phyloP scores from a whole-genome alignment of 2,888 invertebrate genomes.

The Baronia brevicornis region DNA sequence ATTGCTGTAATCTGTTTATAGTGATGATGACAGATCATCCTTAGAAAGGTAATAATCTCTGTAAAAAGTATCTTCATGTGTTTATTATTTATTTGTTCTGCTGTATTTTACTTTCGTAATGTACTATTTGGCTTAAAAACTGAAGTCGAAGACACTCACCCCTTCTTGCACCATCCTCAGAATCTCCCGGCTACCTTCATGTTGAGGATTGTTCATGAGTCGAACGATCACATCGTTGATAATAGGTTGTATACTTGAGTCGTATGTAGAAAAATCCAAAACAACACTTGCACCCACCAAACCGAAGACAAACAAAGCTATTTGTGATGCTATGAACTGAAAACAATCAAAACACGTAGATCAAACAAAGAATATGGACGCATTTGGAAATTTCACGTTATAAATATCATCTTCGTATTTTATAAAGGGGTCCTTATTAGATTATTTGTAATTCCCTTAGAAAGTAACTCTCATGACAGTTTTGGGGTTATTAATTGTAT shows the following conservation, averaged over 20 bases:
- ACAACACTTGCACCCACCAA: slow-evolving; percentile 85
- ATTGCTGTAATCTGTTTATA: too few species aligned
- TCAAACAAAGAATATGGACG: too few species aligned
- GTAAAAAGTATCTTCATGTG: too few species aligned
- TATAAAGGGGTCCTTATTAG: too few species aligned
- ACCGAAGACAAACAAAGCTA: slow-evolving; percentile 81
- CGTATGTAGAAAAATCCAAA: slow-evolving; percentile 86
- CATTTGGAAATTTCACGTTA: too few species aligned
- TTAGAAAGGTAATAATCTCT: too few species aligned
- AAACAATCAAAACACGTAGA: too few species aligned
- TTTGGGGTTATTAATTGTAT: not conserved
- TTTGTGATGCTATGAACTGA: slow-evolving; percentile 85
- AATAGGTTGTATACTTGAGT: slow-evolving; percentile 86
- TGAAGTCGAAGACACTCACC: slow-evolving; percentile 80
- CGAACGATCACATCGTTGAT: slow-evolving; percentile 81
- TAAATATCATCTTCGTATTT: too few species aligned
- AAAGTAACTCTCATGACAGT: slow-evolving; percentile 6
- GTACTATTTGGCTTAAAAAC: too few species aligned
- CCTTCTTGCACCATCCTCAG: slow-evolving; percentile 90
- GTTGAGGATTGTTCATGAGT: slow-evolving; percentile 85
- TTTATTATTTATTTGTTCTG: too few species aligned
- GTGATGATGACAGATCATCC: too few species aligned
- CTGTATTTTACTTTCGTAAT: too few species aligned
- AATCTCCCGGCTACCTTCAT: slow-evolving; percentile 79
- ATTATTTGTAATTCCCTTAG: not conserved